phyloP scores from a whole-genome alignment of 2,797 vertebrate species.

The Acrocephalus scirpaceus region DNA sequence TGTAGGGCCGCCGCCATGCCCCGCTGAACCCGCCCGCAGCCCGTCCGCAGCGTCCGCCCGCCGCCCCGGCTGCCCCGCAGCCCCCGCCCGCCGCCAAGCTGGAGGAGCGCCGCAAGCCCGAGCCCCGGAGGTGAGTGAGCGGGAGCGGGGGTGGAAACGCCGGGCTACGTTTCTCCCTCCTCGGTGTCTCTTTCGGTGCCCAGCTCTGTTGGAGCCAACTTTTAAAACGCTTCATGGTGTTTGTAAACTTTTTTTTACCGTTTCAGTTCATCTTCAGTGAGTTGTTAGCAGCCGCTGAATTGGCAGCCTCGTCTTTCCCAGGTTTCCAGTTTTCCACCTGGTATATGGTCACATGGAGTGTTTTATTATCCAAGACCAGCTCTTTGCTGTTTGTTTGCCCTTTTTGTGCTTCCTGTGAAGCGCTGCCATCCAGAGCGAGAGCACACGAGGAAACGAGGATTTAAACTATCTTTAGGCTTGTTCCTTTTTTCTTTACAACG shows the following conservation, averaged over 20 bases:
- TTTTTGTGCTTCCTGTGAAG: neutral
- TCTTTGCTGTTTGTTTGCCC: neutral
- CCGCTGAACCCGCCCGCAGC: neutral
- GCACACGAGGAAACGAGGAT: neutral
- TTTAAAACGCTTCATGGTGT: neutral
- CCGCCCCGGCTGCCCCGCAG: neutral
- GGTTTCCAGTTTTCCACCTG: neutral
- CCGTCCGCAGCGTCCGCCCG: neutral
- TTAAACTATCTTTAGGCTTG: neutral
- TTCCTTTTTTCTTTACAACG: neutral
- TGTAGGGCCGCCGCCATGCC: neutral
- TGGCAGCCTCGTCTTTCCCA: neutral
- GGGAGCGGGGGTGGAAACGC: neutral
- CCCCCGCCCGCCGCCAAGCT: constrained; percentile 55
- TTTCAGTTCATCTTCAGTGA: rapidly evolving
- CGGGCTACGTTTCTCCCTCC: neutral
- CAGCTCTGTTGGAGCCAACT: neutral
- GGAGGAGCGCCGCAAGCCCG: constrained; percentile 75
- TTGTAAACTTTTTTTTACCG: neutral
- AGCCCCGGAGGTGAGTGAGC: constrained; percentile 32
- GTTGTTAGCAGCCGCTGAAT: neutral
- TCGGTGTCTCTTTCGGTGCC: neutral
- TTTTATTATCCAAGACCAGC: neutral
- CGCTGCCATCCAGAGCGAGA: neutral
- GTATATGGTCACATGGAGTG: neutral